phyloP scores from a whole-genome alignment of 2,888 invertebrate species.

The Sthenelais limicola region DNA sequence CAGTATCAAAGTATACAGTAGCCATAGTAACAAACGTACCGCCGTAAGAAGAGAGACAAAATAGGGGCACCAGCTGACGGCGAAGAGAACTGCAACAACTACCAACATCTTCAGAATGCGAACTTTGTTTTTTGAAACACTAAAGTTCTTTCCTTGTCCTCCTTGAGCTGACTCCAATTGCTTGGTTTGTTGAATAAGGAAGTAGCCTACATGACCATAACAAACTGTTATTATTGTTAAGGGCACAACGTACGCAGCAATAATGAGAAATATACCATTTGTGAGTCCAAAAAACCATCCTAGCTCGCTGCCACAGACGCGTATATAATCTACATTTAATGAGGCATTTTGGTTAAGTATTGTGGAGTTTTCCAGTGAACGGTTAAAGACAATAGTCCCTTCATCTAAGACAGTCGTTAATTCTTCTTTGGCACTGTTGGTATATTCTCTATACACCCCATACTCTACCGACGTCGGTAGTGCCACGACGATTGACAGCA shows the following conservation, averaged over 20 bases:
- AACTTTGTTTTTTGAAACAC: slow-evolving; percentile 49
- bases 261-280: slow-evolving; percentile 53
- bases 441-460: no score
- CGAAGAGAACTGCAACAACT: slow-evolving; percentile 56
- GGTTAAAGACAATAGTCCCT: no score
- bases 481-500: background rate
- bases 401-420: no score
- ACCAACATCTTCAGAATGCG: slow-evolving; percentile 57
- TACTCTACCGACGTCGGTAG: slow-evolving; percentile 22
- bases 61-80: slow-evolving; percentile 58
- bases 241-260: slow-evolving; percentile 55
- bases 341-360: no score
- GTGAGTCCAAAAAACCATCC: slow-evolving; percentile 29
- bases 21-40: slow-evolving; percentile 50
- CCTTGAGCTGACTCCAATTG: no score
- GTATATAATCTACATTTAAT: no score
- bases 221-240: slow-evolving; percentile 48
- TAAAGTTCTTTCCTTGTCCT: no score
- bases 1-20: background rate
- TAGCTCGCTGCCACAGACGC: background rate
- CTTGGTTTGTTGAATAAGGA: slow-evolving; percentile 45
- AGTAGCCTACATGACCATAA: slow-evolving; percentile 46
- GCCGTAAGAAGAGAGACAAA: slow-evolving; percentile 54
- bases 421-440: no score
- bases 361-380: no score